Base-by-base conservation (phyloP, 2,113 vertebrate genomes). In the western clawed frog (Xenopus tropicalis) region DNA sequence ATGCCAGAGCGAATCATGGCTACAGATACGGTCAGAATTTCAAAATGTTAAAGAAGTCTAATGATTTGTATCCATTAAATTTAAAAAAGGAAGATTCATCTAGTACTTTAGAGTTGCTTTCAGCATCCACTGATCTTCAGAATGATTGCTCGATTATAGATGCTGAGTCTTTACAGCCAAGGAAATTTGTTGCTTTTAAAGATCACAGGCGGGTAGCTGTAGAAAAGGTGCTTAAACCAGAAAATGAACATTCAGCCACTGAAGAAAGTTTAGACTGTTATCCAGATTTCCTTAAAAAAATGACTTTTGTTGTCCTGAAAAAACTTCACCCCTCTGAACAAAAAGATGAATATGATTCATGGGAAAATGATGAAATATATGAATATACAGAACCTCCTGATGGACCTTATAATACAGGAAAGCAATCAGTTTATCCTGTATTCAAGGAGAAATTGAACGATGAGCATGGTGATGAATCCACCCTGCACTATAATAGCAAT, bases 221-320 rank as follows among this genome's bases (percentile, higher is more conserved):
- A 77, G 84, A 90, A 80, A 87, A 86, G 88, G 80, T 79, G 76
- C 81, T 83, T 78, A 90, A 80, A 83, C 85, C 87, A 75, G 86
- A 87, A 81, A 88, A 88, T 78, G 88, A 86, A 84, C 81, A 82
- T 81, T 87, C 85, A 82, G 82, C 85, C 79, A 80, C 70, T 81
- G 86, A 88, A 90, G 91, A 85, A 89, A 80, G 85, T 86, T 87
- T 94, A 88, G 87, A 91, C 88, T 85, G 90, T 74, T 93, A 87
- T 86, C 93, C 90, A 81, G 93, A 92, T 86, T 91, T 91, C 83
- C 87, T 91, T 79, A 90, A 92, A 88, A 90, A 89, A 85, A 88
- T 93, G 88, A 90, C 91, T 81, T 86, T 92, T 85, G 88, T 92
- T 85, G 84, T 91, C 87, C 91, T 93, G 81, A 89, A 92, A 70